Evolutionary conservation across 2,888 invertebrate species (phyloP).

Genomic region (Oscheius sp.): DNA sequence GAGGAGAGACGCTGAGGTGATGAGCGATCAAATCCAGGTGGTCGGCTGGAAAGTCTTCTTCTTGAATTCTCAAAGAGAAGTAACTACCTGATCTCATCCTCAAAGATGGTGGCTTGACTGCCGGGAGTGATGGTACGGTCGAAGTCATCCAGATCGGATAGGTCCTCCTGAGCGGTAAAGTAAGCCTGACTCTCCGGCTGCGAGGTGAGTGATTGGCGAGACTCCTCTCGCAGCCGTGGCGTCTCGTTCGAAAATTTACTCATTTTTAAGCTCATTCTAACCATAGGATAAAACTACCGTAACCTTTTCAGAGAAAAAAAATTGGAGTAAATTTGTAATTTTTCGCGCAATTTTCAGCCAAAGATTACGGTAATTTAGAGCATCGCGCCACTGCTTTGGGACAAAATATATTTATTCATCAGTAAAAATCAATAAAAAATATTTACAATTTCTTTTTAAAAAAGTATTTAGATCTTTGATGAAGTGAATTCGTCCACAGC

Average conservation of each 20-base stretch:
- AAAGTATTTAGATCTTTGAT: slow-evolving; percentile 16
- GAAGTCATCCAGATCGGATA: slow-evolving; percentile 16
- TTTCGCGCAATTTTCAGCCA: too few species aligned
- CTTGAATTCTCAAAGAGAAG: too few species aligned
- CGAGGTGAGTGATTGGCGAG: slow-evolving; percentile 35
- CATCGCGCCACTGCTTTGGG: background rate
- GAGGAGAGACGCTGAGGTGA: slow-evolving; percentile 22
- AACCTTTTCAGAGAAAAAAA: background rate
- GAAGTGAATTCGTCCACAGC: slow-evolving; percentile 17
- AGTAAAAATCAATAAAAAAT: background rate
- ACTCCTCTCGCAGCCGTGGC: background rate
- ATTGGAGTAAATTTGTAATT: too few species aligned
- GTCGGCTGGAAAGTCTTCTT: background rate
- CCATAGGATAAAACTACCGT: background rate
- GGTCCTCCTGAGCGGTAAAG: slow-evolving; percentile 52
- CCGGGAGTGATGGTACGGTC: slow-evolving; percentile 25
- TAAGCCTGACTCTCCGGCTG: slow-evolving; percentile 41
- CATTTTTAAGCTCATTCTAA: background rate
- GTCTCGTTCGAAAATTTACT: slow-evolving; percentile 6
- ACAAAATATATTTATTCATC: slow-evolving; percentile 21
- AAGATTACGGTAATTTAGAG: too few species aligned
- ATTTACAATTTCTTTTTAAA: too few species aligned
- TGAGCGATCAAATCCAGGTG: slow-evolving; percentile 14
- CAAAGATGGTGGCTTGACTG: slow-evolving; percentile 4
- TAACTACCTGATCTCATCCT: slow-evolving; percentile 15